Conservation (phyloP, 2,113 vertebrate genomes). For the Boleophthalmus pectinirostris region DNA sequence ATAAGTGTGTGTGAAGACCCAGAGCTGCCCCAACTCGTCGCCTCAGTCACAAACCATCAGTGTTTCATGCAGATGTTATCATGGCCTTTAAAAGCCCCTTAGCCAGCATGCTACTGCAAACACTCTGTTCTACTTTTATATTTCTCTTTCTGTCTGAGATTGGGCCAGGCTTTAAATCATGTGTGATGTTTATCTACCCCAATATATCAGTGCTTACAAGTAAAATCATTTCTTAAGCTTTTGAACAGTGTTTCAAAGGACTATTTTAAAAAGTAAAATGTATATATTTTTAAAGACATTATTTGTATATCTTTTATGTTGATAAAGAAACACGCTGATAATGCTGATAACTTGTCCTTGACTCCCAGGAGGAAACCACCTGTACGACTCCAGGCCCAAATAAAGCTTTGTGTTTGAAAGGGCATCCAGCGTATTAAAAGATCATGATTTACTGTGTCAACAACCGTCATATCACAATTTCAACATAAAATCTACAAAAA, state of each 20-base stretch:
- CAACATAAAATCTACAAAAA: too few species aligned
- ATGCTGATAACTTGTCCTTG: background rate
- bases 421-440: background rate
- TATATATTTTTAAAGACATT: background rate
- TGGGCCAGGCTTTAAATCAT: conserved; percentile 9
- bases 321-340: background rate
- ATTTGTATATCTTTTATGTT: background rate
- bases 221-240: background rate
- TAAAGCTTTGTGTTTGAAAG: background rate
- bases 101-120: conserved; percentile 10
- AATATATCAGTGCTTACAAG: background rate
- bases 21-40: conserved; percentile 37
- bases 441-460: background rate
- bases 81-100: conserved; percentile 27
- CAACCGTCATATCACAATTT: too few species aligned
- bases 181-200: background rate
- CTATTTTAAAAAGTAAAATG: background rate
- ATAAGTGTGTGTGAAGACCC: conserved; percentile 52
- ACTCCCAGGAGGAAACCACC: background rate
- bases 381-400: background rate
- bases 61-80: conserved; percentile 42
- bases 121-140: conserved; percentile 1
- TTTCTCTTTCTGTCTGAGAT: background rate
- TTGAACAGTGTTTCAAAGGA: background rate
- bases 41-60: conserved; percentile 48